These are phyloP conservation scores for Griposia aprilina DNA, from an alignment of 2,888 invertebrate species.

Conservation along the genomic window DNA sequence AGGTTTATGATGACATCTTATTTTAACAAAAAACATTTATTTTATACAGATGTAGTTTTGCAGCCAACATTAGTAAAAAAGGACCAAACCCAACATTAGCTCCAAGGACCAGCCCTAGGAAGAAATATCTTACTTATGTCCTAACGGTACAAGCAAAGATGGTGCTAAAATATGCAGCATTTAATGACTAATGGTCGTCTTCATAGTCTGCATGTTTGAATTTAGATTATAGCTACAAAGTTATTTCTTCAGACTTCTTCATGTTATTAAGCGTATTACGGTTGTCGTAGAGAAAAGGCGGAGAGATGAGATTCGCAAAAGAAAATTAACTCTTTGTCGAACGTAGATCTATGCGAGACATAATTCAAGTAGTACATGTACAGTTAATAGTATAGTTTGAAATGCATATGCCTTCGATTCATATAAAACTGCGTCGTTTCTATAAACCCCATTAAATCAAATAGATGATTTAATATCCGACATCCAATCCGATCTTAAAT, in stretches of 20 bases:
- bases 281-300: not conserved
- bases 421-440: not conserved
- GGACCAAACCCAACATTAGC: not conserved
- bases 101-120: conserved; percentile 29
- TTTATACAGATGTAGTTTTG: not conserved
- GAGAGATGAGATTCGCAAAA: not conserved
- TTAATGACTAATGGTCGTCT: conserved; percentile 45
- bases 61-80: not conserved
- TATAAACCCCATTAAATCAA: not conserved
- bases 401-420: not conserved
- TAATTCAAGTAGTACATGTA: not conserved
- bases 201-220: conserved; percentile 35
- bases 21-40: not conserved
- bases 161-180: conserved; percentile 58
- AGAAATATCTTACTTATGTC: conserved; percentile 47
- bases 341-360: not conserved
- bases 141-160: conserved; percentile 52
- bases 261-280: not conserved
- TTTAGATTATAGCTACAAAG: conserved; percentile 30
- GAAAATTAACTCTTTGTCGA: not conserved
- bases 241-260: conserved; percentile 11
- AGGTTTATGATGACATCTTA: not conserved
- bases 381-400: too few species aligned
- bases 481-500: conserved; percentile 6
- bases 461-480: conserved; percentile 7